These are phyloP conservation scores for Melieria omissa DNA, from an alignment of 2,888 invertebrate genomes.

Conservation along the genomic window DNA sequence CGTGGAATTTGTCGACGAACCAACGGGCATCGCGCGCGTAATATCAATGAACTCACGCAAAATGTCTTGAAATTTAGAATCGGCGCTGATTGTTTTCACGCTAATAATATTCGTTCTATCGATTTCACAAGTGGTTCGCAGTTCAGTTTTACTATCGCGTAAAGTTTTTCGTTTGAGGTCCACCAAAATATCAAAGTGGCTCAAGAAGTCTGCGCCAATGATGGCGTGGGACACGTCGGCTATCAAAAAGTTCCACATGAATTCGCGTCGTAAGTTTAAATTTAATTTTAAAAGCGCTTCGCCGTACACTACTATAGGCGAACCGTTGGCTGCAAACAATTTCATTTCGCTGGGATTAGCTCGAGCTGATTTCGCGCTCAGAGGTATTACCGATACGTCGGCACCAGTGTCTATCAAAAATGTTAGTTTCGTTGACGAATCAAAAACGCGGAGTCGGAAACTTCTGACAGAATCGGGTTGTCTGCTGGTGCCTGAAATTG, in stretches of 20 bases:
- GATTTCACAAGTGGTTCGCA: constrained; percentile 13
- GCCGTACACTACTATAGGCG: constrained; percentile 35
- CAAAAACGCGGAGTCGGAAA: too few relatives aligned
- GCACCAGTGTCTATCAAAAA: constrained; percentile 38
- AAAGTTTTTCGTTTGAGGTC: constrained; percentile 15
- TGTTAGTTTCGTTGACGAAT: too few relatives aligned
- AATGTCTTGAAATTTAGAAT: constrained; percentile 21
- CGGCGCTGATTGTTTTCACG: constrained; percentile 16
- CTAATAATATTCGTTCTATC: constrained; percentile 9
- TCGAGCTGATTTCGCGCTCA: too few relatives aligned
- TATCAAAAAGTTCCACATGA: constrained; percentile 24
- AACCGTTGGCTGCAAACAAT: constrained; percentile 34
- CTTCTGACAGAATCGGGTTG: too few relatives aligned
- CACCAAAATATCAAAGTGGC: neutral
- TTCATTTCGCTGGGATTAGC: too few relatives aligned
- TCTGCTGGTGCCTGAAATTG: too few relatives aligned
- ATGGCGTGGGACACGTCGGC: constrained; percentile 35
- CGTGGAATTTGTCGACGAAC: too few relatives aligned
- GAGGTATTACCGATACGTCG: constrained; percentile 17
- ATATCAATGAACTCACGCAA: constrained; percentile 28
- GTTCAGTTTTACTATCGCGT: too few relatives aligned
- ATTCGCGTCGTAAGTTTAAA: constrained; percentile 25
- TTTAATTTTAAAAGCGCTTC: too few relatives aligned
- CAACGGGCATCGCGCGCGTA: too few relatives aligned
- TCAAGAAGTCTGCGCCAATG: constrained; percentile 34